A percentile compares a stretch with the other conserved stretches of the same genome.
Conservation (phyloP, 2,797 vertebrate species). For the Myoxocephalus aenaeus region DNA sequence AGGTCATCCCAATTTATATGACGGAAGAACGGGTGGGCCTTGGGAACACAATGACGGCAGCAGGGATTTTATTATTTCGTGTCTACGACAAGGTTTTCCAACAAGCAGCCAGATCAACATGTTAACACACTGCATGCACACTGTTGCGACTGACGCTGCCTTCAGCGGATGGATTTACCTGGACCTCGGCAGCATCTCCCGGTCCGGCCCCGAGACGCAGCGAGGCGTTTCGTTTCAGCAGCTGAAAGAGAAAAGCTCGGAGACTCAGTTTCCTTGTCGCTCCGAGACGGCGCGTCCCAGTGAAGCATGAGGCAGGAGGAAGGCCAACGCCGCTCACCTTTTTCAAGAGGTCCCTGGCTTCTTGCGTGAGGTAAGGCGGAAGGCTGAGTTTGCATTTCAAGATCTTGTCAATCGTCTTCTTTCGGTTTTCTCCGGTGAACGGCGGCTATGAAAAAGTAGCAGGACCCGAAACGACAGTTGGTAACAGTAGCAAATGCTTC, state of each 20-base stretch:
- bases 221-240: slow-evolving; percentile 96
- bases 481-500: not conserved
- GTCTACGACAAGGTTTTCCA: not conserved
- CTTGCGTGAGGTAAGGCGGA: slow-evolving; percentile 98
- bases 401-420: slow-evolving; percentile 98
- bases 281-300: not conserved
- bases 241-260: slow-evolving; percentile 77
- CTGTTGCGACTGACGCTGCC: not conserved
- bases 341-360: slow-evolving; percentile 97
- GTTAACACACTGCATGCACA: not conserved
- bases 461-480: slow-evolving; percentile 4
- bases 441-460: slow-evolving; percentile 84
- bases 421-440: slow-evolving; percentile 95
- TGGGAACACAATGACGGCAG: slow-evolving; percentile 5
- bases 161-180: slow-evolving; percentile 80
- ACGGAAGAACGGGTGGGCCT: slow-evolving; percentile 93
- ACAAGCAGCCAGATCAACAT: not conserved
- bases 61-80: not conserved
- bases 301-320: not conserved
- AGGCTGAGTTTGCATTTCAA: slow-evolving; percentile 97
- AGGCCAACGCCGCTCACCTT: slow-evolving; percentile 83
- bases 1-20: slow-evolving; percentile 97
- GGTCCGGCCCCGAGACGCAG: slow-evolving; percentile 91
- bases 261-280: not conserved
- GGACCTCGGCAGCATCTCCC: slow-evolving; percentile 93